Conservation (phyloP, 2,113 vertebrate species). For the Lipophrys pholis region DNA sequence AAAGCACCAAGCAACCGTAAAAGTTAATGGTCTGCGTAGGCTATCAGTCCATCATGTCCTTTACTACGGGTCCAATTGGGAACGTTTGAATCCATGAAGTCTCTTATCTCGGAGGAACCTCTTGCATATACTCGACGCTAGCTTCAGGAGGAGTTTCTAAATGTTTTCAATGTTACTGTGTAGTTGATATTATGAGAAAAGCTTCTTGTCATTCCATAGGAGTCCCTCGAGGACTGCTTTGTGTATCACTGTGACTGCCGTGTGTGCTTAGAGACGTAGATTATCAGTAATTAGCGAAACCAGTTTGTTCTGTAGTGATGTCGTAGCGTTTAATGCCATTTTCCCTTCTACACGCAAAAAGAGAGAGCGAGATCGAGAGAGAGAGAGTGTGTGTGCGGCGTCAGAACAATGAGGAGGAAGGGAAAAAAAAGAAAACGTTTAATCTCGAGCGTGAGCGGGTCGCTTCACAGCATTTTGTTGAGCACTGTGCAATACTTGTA, state of each 20-base stretch:
- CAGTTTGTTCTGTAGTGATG: conserved; percentile 95
- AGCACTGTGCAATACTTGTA: conserved; percentile 95
- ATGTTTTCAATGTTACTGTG: conserved; percentile 97
- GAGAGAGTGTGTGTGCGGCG: conserved; percentile 72
- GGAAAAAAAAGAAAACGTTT: conserved; percentile 50
- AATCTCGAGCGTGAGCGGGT: conserved; percentile 69
- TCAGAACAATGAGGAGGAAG: conserved; percentile 80
- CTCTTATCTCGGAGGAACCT: conserved; percentile 87
- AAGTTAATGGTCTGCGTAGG: conserved; percentile 83
- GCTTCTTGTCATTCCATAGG: conserved; percentile 99
- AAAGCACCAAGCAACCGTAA: conserved; percentile 73
- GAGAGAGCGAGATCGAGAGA: conserved; percentile 61
- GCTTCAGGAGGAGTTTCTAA: conserved; percentile 96
- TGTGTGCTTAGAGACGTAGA: conserved; percentile 98
- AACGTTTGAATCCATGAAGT: conserved; percentile 86
- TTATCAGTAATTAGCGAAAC: conserved; percentile 93
- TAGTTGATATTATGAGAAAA: conserved; percentile 96
- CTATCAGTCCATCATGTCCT: conserved; percentile 90
- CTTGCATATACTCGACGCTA: conserved; percentile 93
- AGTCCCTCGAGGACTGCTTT: conserved; percentile 94
- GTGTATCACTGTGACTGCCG: conserved; percentile 99
- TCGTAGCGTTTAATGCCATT: conserved; percentile 91
- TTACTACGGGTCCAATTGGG: conserved; percentile 86
- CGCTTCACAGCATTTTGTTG: conserved; percentile 92
- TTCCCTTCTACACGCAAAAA: conserved; percentile 89